Percentiles rank a stretch among this genome's conserved stretches.
Conservation (phyloP, 2,888 invertebrate species). For the Coelopa pilipes region DNA sequence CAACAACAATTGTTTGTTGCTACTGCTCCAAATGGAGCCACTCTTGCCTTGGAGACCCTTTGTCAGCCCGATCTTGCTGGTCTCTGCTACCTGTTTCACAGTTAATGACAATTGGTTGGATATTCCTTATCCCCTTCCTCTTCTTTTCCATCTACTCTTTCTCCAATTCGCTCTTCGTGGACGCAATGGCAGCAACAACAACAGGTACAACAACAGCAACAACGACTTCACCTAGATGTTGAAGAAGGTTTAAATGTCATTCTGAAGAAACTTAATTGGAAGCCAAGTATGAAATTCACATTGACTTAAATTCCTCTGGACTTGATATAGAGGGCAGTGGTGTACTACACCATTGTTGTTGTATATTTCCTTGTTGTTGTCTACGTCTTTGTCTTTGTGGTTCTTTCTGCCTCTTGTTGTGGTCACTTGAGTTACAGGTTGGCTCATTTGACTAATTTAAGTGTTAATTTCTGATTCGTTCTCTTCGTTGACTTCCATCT, state of each 20-base stretch:
- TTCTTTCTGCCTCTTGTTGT: neutral
- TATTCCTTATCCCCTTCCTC: neutral
- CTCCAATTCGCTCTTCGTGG: neutral
- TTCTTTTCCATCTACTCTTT: neutral
- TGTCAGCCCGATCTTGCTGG: neutral
- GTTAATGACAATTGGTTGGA: constrained; percentile 6
- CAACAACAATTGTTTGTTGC: neutral
- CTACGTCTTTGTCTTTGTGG: neutral
- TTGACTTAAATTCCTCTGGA: constrained; percentile 18
- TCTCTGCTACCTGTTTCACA: constrained; percentile 9
- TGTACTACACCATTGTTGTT: too few relatives aligned
- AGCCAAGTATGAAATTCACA: neutral
- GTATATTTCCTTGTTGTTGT: neutral
- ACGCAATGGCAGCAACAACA: constrained; percentile 5
- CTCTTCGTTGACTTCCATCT: constrained; percentile 32
- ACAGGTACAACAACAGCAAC: constrained; percentile 1
- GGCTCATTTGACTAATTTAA: constrained; percentile 57
- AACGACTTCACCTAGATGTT: neutral
- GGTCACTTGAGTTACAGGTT: neutral
- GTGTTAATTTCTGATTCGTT: constrained; percentile 55
- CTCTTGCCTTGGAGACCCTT: constrained; percentile 5
- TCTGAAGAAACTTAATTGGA: constrained; percentile 29
- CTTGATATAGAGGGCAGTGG: constrained; percentile 10
- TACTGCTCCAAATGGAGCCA: neutral
- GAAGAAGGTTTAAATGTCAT: constrained; percentile 17